Base-by-base conservation (phyloP, 2,797 vertebrate species). In the Typhlichthys subterraneus region DNA sequence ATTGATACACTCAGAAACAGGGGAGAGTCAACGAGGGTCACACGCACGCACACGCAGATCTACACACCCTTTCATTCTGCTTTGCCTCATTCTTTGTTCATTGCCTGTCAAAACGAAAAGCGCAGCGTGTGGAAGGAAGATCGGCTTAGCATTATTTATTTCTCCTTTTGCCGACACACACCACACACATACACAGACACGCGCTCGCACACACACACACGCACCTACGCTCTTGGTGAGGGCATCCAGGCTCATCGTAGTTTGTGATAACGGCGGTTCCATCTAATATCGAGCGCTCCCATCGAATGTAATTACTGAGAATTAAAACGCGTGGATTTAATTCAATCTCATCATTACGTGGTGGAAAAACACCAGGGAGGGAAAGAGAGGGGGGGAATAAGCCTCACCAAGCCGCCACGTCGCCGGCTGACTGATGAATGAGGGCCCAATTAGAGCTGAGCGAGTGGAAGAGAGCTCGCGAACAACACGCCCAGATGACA, bases 231-330 rank as follows among this genome's bases (percentile, higher is more conserved):
- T 74, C 69, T 79, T 50, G 73, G 73, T 78, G 76, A 69, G 80
- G 67, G 65, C 61, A 72, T 84, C 78, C 79, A 69, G 69, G 69
- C 69, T 70, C 58, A 65, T 84, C 83, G 79, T 87, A 81, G 84
- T 85, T 89, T 73, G 79, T 81, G 71, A 81, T 83, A 87, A 87
- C 77, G 72, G 76, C 66, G 64, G 89, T 89, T 87, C 75, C 71
- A 88, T 88, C 87, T 85, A 84, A 88, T 89, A 85, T 85, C 80
- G 88, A 86, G 80, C 80, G 80, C 85, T 88, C 88, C 81, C 81
- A 90, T 86, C 65, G 82, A 86, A 90, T 81, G 83, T 82, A 86
- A 88, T 89, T 85, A 86, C 83, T 64, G 65, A 17, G 79, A 87
- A 80, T 83, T 72, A 89, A 88, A 42, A 90, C 85, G 84, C 84